Percentiles rank a stretch among this genome's conserved stretches.
These are phyloP conservation scores for Loxodonta africana DNA, from an alignment of 2,113 vertebrate species.

Conservation along the genomic window DNA sequence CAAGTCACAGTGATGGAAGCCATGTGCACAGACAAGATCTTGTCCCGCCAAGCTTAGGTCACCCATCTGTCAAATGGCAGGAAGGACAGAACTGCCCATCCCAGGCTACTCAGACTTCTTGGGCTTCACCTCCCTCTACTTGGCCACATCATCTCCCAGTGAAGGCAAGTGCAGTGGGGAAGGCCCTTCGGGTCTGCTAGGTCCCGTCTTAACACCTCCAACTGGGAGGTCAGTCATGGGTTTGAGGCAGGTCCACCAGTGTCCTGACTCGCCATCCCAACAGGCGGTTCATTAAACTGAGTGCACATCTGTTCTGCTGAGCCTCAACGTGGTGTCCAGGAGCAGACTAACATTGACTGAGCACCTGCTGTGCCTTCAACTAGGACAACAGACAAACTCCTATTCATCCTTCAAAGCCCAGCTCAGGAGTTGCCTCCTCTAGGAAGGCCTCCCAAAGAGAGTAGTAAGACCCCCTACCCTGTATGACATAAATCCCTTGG, in stretches of 20 bases:
- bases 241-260: not conserved
- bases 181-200: not conserved
- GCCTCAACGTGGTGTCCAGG: not conserved
- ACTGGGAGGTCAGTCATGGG: too few relatives aligned
- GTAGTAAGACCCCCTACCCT: not conserved
- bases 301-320: not conserved
- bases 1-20: not conserved
- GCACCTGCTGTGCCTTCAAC: not conserved
- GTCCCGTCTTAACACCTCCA: not conserved
- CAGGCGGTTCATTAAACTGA: fast-evolving
- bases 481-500: not conserved
- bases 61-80: not conserved
- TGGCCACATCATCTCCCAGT: too few relatives aligned
- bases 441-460: not conserved
- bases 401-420: not conserved
- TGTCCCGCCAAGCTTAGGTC: not conserved
- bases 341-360: not conserved
- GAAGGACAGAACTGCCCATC: not conserved
- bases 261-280: not conserved
- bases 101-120: not conserved
- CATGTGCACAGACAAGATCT: not conserved
- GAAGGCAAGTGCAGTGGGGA: not conserved
- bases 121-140: not conserved
- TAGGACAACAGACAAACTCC: not conserved
- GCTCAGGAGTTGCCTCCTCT: not conserved